Evolutionary conservation across 2,888 invertebrate genomes (phyloP).

Genomic region (Steinernema carpocapsae): DNA sequence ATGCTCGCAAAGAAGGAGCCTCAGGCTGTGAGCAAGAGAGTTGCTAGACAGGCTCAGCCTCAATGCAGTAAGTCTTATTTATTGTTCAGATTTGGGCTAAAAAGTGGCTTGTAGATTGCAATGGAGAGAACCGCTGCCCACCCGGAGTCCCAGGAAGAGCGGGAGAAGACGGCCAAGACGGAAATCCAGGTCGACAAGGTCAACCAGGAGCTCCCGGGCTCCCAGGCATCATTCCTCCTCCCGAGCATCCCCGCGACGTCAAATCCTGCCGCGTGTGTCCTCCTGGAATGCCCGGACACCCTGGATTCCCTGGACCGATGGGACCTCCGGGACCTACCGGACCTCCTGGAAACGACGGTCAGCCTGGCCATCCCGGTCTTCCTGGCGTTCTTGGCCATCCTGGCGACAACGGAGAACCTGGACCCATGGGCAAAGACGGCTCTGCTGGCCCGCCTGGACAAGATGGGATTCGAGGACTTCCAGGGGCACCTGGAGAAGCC

Average conservation of each 20-base stretch:
- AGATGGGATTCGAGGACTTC: constrained; percentile 7
- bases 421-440: constrained; percentile 6
- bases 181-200: not conserved
- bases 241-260: not conserved
- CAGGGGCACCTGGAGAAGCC: constrained; percentile 3
- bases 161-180: not conserved
- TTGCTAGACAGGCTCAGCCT: constrained; percentile 7
- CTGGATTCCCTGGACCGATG: constrained; percentile 1
- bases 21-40: not conserved
- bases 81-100: too few relatives aligned
- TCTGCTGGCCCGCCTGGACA: not conserved
- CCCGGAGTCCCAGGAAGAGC: constrained; percentile 9
- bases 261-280: constrained; percentile 12
- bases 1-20: constrained; percentile 22
- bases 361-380: constrained; percentile 49
- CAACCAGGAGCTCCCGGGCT: not conserved
- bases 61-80: constrained; percentile 11
- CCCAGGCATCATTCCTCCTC: not conserved
- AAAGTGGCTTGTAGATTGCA: constrained; percentile 12
- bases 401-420: constrained; percentile 16
- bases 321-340: constrained; percentile 15
- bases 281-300: constrained; percentile 1
- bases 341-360: constrained; percentile 43
- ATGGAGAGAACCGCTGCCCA: constrained; percentile 19
- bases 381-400: not conserved